These are phyloP conservation scores for Opisthograptis luteolata DNA, from an alignment of 2,888 invertebrate species.

Conservation along the genomic window DNA sequence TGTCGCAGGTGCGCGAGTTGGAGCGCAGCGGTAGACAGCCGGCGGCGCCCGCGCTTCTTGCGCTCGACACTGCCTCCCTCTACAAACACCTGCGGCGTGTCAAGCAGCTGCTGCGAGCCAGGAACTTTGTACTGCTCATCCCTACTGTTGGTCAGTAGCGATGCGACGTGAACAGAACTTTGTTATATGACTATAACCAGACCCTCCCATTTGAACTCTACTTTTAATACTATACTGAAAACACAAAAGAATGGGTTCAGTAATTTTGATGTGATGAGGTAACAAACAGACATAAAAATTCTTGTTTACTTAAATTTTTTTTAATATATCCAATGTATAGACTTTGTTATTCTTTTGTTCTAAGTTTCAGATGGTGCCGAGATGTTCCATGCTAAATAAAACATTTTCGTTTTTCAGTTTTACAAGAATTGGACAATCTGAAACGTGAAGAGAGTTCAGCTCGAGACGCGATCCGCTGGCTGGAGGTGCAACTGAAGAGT, in stretches of 20 bases:
- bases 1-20: slow-evolving; percentile 93
- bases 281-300: too few species aligned
- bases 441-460: slow-evolving; percentile 94
- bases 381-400: background rate
- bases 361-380: too few species aligned
- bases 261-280: too few species aligned
- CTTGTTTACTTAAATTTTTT: too few species aligned
- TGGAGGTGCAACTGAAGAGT: slow-evolving; percentile 93
- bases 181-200: background rate
- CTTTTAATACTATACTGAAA: too few species aligned
- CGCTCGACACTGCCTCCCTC: slow-evolving; percentile 93
- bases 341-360: too few species aligned
- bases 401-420: slow-evolving; percentile 84
- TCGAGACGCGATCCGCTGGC: slow-evolving; percentile 96
- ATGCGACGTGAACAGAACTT: too few species aligned
- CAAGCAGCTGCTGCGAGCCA: slow-evolving; percentile 91
- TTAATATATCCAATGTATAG: too few species aligned
- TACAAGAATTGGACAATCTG: slow-evolving; percentile 94
- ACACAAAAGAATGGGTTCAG: too few species aligned
- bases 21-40: slow-evolving; percentile 89
- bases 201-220: too few species aligned
- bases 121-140: slow-evolving; percentile 94
- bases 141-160: slow-evolving; percentile 91
- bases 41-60: slow-evolving; percentile 91
- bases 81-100: slow-evolving; percentile 90